Base-by-base conservation (phyloP, 2,888 invertebrate genomes). In the Caenorhabditis virilis region DNA sequence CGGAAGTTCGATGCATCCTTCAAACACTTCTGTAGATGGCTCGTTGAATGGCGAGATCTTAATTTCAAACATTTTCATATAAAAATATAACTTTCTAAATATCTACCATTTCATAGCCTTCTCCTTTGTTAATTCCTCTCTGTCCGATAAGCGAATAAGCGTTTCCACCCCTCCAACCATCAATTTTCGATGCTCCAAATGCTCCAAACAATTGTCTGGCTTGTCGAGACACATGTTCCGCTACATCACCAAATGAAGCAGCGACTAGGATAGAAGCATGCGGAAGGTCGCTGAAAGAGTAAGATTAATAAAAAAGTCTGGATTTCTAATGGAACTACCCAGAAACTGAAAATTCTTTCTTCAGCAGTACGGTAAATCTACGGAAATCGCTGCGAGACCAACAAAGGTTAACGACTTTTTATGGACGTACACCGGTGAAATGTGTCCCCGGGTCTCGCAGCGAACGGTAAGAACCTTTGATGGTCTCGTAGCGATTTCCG, bases 161-260 rank as follows among this genome's bases (percentile, higher is more conserved):
- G 20, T 25, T 49, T 33, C 74, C 74, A 9, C 61, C 62, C 11
- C 63, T 47, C 74, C 74, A 76, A 0, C 47, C 35, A 15, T 72
- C 59, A 9, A 72, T 64, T 48, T 64, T 64, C 16, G 11, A 13
- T 1, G 73, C 73, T 35, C 73, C 73, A 45, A 61, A 71, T 1
- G 55, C 53, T 7, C 38, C 55, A n/a, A 76, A 58, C 1, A 71
- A 38, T n/a, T 58, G 51, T 9, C 74, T 47, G 1, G 72, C 69
- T 30, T 76, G 64, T 6, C 63, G 43, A 1, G 72, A 72, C 13
- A 76, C 63, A n/a, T 68, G 58, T 45, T 74, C 74, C 0, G 76
- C 76, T 6, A 76, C 63, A 46, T 76, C 76, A 9, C 76, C 76
- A 36, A 74, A 74, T 0, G 76, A 76, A 1, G 69, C 72, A 18